These are phyloP conservation scores for Brachionus koreanus DNA, from an alignment of 1,140 invertebrate genomes.

Conservation along the genomic window DNA sequence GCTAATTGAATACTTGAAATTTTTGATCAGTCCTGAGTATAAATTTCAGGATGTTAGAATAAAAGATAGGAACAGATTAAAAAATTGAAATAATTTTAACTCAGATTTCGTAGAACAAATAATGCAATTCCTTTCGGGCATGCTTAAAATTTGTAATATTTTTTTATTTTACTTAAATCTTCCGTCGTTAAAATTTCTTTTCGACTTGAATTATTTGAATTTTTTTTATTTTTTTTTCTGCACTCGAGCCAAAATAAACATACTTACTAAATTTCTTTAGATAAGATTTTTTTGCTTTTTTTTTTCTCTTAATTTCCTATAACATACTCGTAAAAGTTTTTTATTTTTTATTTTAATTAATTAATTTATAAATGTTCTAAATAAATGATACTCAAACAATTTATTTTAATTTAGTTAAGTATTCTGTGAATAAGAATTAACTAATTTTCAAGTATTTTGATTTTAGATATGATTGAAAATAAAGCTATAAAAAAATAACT, in stretches of 20 bases:
- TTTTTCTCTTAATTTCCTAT: background rate
- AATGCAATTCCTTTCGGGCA: background rate
- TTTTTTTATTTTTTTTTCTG: no score
- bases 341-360: background rate
- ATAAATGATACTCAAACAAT: background rate
- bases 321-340: background rate
- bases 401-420: background rate
- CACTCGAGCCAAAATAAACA: background rate
- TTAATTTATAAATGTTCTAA: background rate
- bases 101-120: background rate
- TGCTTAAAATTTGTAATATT: background rate
- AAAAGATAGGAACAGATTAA: background rate
- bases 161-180: background rate
- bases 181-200: background rate
- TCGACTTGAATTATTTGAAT: background rate
- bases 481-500: no score
- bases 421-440: no score
- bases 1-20: conserved; percentile 28
- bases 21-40: background rate
- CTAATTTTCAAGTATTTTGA: no score
- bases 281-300: background rate
- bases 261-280: background rate
- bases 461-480: no score
- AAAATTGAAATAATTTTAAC: background rate
- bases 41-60: conserved; percentile 27